Evolutionary conservation across 2,888 invertebrate genomes (phyloP).

Genomic region (Lydus trimaculatus): DNA sequence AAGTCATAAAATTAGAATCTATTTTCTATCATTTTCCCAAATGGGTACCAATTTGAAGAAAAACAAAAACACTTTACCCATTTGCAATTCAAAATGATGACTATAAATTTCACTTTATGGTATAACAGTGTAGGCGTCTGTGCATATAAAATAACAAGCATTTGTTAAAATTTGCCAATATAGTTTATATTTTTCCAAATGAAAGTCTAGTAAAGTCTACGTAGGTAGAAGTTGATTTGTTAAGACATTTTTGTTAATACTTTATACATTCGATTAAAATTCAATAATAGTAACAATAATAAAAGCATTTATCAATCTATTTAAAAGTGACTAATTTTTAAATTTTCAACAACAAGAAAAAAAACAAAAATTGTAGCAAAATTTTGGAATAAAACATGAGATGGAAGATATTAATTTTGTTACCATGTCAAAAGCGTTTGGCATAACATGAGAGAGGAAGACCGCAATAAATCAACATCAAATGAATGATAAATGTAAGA

Average conservation of each 20-base stretch:
- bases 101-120: constrained; percentile 42
- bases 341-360: background rate
- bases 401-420: constrained; percentile 29
- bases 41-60: constrained; percentile 13
- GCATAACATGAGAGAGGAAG: constrained; percentile 35
- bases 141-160: constrained; percentile 45
- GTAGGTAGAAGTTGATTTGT: constrained; percentile 30
- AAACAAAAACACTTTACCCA: constrained; percentile 38
- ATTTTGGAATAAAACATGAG: constrained; percentile 5
- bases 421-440: constrained; percentile 31
- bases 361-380: constrained; percentile 6
- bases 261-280: background rate
- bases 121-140: constrained; percentile 39
- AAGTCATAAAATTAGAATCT: background rate
- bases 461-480: constrained; percentile 35
- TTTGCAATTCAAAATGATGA: constrained; percentile 44
- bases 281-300: background rate
- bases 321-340: background rate
- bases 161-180: constrained; percentile 49
- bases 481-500: constrained; percentile 33
- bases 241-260: constrained; percentile 1
- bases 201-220: constrained; percentile 16
- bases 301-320: background rate
- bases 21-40: constrained; percentile 11
- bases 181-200: constrained; percentile 23